Percentiles rank a stretch among this genome's conserved stretches.
phyloP scores from a whole-genome alignment of 1,140 invertebrate species.

The Battus philenor region DNA sequence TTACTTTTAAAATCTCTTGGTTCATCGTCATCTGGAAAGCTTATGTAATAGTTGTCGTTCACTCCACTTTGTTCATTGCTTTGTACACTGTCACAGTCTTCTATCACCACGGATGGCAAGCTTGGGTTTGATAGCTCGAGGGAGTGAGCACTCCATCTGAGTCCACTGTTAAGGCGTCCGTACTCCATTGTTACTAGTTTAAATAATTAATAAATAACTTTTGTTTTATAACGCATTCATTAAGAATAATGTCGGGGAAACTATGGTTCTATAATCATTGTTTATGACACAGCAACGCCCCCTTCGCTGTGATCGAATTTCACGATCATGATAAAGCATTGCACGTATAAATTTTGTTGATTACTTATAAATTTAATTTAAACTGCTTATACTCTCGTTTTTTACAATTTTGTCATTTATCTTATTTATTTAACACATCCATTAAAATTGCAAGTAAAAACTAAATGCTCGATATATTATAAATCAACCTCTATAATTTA shows the following conservation, averaged over 20 bases:
- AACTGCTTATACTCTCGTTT: too few relatives aligned
- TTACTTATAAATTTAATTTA: too few relatives aligned
- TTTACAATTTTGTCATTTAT: too few relatives aligned
- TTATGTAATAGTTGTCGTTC: constrained; percentile 47
- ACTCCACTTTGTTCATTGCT: constrained; percentile 27
- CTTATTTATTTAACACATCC: too few relatives aligned
- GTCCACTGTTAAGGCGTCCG: constrained; percentile 37
- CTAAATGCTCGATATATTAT: too few relatives aligned
- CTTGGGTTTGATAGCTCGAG: constrained; percentile 31
- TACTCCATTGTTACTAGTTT: constrained; percentile 50
- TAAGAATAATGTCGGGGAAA: constrained; percentile 1
- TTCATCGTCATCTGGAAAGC: constrained; percentile 43
- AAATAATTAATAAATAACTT: constrained; percentile 27
- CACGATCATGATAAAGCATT: constrained; percentile 9
- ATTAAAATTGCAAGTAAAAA: too few relatives aligned
- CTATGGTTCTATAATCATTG: constrained; percentile 1
- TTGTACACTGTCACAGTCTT: constrained; percentile 26
- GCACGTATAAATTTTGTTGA: too few relatives aligned
- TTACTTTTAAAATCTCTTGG: constrained; percentile 19
- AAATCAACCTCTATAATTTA: too few relatives aligned
- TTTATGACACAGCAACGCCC: neutral
- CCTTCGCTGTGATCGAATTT: constrained; percentile 6
- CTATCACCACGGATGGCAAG: constrained; percentile 33
- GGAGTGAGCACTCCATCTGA: constrained; percentile 46
- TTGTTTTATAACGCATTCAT: constrained; percentile 22